phyloP scores from a whole-genome alignment of 2,888 invertebrate genomes.

The Plemyria rubiginata region DNA sequence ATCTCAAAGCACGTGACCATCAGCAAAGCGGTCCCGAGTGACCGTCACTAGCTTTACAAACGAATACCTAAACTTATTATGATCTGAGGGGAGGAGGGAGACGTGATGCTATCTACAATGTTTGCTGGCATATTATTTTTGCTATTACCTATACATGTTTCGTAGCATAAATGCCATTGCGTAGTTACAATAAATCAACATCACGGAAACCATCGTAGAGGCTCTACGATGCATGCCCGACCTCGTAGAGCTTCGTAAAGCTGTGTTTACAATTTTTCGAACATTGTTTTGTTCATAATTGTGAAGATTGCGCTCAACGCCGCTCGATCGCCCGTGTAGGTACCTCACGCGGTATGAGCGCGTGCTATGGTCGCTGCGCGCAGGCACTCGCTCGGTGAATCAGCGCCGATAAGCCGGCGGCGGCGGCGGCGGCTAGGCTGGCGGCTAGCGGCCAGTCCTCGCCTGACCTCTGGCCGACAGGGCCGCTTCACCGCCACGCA shows the following conservation, averaged over 20 bases:
- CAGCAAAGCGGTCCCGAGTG: not conserved
- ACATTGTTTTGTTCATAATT: not conserved
- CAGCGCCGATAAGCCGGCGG: constrained; percentile 60
- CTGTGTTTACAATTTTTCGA: not conserved
- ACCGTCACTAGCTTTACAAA: constrained; percentile 22
- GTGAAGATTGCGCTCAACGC: not conserved
- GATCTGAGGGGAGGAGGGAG: not conserved
- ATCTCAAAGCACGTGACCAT: not conserved
- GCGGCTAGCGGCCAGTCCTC: constrained; percentile 54
- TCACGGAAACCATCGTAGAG: not conserved
- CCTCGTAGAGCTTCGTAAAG: not conserved
- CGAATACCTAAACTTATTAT: constrained; percentile 15
- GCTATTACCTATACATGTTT: too few relatives aligned
- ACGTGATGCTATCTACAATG: not conserved
- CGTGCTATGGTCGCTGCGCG: constrained; percentile 4
- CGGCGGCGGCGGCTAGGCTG: constrained; percentile 36
- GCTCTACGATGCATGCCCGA: not conserved
- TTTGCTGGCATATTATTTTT: not conserved
- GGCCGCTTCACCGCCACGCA: constrained; percentile 45
- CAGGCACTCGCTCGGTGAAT: constrained; percentile 49
- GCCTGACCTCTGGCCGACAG: constrained; percentile 73
- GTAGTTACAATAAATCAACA: too few relatives aligned
- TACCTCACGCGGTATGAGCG: constrained; percentile 8
- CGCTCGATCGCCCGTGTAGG: too few relatives aligned
- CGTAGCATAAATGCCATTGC: too few relatives aligned